Conservation (phyloP, 1,140 invertebrate genomes). For the Lerema accius region DNA sequence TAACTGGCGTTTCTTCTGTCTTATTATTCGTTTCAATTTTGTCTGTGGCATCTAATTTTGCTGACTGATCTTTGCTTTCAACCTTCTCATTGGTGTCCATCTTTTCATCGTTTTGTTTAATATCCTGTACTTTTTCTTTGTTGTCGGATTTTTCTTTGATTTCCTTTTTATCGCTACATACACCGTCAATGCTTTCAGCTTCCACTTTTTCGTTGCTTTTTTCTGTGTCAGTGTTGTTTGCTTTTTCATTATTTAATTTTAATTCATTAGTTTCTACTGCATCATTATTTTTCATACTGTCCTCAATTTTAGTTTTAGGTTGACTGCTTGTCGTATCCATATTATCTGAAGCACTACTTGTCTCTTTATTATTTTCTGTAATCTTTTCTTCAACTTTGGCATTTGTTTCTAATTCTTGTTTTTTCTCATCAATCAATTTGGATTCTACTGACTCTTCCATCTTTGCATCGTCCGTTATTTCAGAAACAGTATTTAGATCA, state of each 20-base stretch:
- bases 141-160: constrained; percentile 30
- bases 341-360: constrained; percentile 37
- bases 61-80: constrained; percentile 26
- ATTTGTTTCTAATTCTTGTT: constrained; percentile 35
- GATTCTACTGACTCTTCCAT: constrained; percentile 31
- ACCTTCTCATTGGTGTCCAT: constrained; percentile 9
- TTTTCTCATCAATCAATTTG: constrained; percentile 13
- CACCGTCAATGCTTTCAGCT: constrained; percentile 20
- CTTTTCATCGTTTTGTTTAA: constrained; percentile 1
- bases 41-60: constrained; percentile 7
- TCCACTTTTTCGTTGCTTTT: constrained; percentile 11
- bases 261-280: constrained; percentile 1
- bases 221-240: background rate
- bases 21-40: constrained; percentile 16
- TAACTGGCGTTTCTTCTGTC: background rate
- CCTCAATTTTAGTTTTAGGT: constrained; percentile 21
- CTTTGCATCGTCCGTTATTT: constrained; percentile 27
- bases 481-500: constrained; percentile 32
- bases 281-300: constrained; percentile 16
- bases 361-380: constrained; percentile 37
- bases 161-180: constrained; percentile 32
- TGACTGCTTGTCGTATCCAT: constrained; percentile 33
- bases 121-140: constrained; percentile 1
- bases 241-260: background rate
- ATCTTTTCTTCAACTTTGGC: constrained; percentile 33